Percentiles rank a stretch among this genome's conserved stretches.
phyloP scores from a whole-genome alignment of 2,113 vertebrate genomes.

The Chaetura pelagica region DNA sequence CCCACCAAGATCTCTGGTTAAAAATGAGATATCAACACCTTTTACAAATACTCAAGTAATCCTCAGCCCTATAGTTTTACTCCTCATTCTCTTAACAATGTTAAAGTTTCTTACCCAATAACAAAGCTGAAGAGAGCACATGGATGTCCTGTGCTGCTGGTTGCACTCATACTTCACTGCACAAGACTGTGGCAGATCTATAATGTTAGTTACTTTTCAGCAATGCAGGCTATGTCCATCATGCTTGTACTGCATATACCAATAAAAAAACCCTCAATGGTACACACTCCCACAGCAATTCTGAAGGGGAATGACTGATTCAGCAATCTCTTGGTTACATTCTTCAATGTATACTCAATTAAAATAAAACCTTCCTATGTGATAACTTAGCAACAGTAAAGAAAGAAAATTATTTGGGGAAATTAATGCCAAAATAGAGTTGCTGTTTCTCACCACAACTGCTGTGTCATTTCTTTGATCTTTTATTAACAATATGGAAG shows the following conservation, averaged over 20 bases:
- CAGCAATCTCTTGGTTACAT: background rate
- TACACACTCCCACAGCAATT: background rate
- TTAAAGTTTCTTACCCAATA: background rate
- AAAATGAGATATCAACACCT: background rate
- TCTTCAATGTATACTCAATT: background rate
- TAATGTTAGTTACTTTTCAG: background rate
- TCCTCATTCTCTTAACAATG: background rate
- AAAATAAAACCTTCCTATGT: background rate
- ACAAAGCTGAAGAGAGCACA: background rate
- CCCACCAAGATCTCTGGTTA: background rate
- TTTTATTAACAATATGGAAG: slow-evolving; percentile 13
- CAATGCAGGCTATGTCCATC: background rate
- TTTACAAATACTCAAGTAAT: background rate
- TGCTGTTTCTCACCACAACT: background rate
- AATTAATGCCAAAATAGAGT: background rate
- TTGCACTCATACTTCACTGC: background rate
- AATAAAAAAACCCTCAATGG: background rate
- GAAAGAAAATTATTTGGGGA: background rate
- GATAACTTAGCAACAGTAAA: background rate
- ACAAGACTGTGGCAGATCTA: background rate
- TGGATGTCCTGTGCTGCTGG: background rate
- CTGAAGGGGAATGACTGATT: background rate
- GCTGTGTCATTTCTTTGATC: background rate
- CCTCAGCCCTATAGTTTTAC: background rate
- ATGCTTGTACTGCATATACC: background rate